Percentiles rank a stretch among this genome's conserved stretches.
phyloP scores from a whole-genome alignment of 2,888 invertebrate genomes.

The Mantis religiosa region DNA sequence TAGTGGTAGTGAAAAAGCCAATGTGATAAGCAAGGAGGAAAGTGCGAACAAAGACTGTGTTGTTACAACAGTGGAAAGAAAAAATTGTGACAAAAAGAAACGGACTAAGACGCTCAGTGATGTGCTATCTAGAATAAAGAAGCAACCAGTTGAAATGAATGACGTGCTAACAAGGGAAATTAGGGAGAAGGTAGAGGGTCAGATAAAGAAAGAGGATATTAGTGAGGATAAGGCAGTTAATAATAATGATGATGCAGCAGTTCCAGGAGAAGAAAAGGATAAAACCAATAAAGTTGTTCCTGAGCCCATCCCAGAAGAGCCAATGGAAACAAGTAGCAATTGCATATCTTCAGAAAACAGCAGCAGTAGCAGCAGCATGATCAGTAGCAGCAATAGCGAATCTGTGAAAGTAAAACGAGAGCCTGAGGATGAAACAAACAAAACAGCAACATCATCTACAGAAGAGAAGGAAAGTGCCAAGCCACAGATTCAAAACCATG shows the following conservation, averaged over 20 bases:
- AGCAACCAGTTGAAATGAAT: conserved; percentile 51
- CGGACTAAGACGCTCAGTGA: conserved; percentile 56
- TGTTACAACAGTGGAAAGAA: conserved; percentile 24
- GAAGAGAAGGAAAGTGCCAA: conserved; percentile 34
- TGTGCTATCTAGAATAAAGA: conserved; percentile 58
- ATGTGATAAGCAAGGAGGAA: conserved; percentile 26
- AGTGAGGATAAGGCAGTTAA: conserved; percentile 32
- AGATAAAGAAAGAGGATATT: conserved; percentile 26
- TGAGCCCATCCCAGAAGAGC: conserved; percentile 1
- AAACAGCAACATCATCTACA: background rate
- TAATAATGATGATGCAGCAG: conserved; percentile 23
- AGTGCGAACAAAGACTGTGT: conserved; percentile 11
- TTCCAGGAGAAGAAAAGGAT: conserved; percentile 34
- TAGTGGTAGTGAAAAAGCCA: conserved; percentile 26
- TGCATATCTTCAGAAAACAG: conserved; percentile 13
- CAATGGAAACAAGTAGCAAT: background rate
- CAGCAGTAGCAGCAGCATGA: background rate
- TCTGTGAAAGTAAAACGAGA: conserved; percentile 30
- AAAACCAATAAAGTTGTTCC: conserved; percentile 31
- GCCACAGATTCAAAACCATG: conserved; percentile 6
- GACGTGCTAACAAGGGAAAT: conserved; percentile 43
- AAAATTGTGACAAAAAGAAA: conserved; percentile 40
- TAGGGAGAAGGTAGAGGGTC: conserved; percentile 38
- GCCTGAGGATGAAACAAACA: conserved; percentile 21
- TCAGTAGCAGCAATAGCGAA: background rate